phyloP scores from a whole-genome alignment of 2,797 vertebrate species.

The Acipenser oxyrinchus region DNA sequence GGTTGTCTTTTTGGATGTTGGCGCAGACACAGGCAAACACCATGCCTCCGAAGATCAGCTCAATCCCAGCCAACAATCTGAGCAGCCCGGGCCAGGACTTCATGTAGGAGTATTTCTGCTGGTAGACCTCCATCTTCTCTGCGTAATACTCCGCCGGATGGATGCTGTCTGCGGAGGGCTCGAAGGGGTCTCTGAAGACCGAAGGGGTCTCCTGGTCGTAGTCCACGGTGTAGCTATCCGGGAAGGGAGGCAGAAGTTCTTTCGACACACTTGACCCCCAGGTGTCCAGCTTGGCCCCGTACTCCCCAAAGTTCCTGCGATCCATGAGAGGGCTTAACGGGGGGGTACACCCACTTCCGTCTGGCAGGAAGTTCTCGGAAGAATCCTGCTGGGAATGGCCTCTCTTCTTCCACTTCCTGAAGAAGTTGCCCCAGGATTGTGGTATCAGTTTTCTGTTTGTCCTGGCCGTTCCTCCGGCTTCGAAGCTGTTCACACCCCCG shows the following conservation, averaged over 20 bases:
- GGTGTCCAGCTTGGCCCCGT: conserved; percentile 19
- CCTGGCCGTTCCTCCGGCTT: conserved; percentile 22
- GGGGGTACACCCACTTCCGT: conserved; percentile 51
- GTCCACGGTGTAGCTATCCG: conserved; percentile 15
- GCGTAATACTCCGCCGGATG: conserved; percentile 54
- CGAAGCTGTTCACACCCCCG: conserved; percentile 7
- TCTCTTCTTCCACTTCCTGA: conserved; percentile 28
- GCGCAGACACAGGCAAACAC: conserved; percentile 62
- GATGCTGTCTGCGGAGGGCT: conserved; percentile 40
- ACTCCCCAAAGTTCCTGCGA: conserved; percentile 11
- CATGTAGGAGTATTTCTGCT: conserved; percentile 55
- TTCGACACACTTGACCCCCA: conserved; percentile 20
- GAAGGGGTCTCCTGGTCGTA: conserved; percentile 12
- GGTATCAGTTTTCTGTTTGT: conserved; percentile 44
- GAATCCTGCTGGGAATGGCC: conserved; percentile 23
- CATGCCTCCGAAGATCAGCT: conserved; percentile 67
- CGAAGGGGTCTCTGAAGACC: conserved; percentile 16
- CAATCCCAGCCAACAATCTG: conserved; percentile 53
- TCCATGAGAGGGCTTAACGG: conserved; percentile 50
- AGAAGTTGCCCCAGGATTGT: conserved; percentile 40
- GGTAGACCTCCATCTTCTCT: conserved; percentile 54
- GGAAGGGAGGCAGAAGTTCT: conserved; percentile 21
- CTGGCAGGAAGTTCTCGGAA: conserved; percentile 38
- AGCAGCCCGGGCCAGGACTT: conserved; percentile 68
- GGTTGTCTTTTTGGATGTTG: conserved; percentile 66